Conservation (phyloP, 2,797 vertebrate genomes). For the Cynodonichthys magdalenae region DNA sequence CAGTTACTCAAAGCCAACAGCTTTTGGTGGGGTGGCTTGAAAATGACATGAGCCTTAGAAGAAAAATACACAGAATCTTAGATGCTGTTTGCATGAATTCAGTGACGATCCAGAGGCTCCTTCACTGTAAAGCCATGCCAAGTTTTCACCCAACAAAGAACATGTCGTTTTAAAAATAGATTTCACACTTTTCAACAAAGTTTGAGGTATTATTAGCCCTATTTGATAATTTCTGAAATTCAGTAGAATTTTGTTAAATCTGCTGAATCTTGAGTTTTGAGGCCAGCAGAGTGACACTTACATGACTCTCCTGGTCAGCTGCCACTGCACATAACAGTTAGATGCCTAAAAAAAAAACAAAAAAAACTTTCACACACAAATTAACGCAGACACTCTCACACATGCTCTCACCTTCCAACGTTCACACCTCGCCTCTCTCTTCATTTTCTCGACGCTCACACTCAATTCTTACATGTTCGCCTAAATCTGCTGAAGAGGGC, state of each 20-base stretch:
- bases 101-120: neutral
- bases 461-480: constrained; percentile 24
- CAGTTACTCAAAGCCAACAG: too few relatives aligned
- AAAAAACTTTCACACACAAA: constrained; percentile 6
- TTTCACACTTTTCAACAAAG: neutral
- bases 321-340: neutral
- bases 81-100: too few relatives aligned
- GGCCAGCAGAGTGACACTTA: neutral
- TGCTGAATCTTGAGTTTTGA: neutral
- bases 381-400: constrained; percentile 15
- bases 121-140: neutral
- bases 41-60: too few relatives aligned
- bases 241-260: neutral
- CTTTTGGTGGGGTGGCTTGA: too few relatives aligned
- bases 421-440: constrained; percentile 30
- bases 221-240: neutral
- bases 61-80: too few relatives aligned
- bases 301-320: neutral
- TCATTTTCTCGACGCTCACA: constrained; percentile 34
- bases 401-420: constrained; percentile 25
- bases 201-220: neutral
- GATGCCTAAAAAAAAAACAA: neutral
- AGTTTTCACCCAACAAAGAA: neutral
- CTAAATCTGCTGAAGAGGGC: constrained; percentile 19
- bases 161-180: neutral